Conservation (phyloP, 2,113 vertebrate genomes). For the Dasyornis broadbenti region DNA sequence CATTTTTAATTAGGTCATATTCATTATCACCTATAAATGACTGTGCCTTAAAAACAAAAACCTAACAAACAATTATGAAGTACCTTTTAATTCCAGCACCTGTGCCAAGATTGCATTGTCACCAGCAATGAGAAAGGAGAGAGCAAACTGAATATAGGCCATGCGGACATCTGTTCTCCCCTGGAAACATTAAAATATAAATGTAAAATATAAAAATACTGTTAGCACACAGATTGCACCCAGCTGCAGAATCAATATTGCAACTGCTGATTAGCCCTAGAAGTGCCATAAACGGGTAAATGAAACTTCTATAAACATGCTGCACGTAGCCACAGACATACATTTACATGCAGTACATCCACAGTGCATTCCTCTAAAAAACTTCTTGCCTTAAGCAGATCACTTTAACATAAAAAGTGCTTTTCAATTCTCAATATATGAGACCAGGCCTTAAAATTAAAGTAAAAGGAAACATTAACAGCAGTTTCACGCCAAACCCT, state of each 20-base stretch:
- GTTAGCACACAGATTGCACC: neutral
- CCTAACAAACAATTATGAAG: neutral
- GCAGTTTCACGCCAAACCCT: neutral
- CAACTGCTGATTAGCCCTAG: neutral
- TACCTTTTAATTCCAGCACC: slow-evolving; percentile 92
- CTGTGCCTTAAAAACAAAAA: neutral
- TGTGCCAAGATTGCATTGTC: slow-evolving; percentile 80
- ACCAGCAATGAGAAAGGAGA: slow-evolving; percentile 90
- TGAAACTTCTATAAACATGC: neutral
- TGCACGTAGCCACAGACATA: neutral
- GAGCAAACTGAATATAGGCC: slow-evolving; percentile 88
- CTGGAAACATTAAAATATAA: slow-evolving; percentile 55
- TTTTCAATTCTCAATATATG: neutral
- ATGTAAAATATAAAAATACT: neutral
- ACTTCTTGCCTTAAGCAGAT: neutral
- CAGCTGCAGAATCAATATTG: neutral
- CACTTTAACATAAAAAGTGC: neutral
- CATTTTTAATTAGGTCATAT: neutral
- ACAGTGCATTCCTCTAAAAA: neutral
- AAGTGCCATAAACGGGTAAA: neutral
- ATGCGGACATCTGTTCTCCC: slow-evolving; percentile 85
- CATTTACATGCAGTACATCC: neutral
- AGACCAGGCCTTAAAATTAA: neutral
- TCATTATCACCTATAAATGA: neutral
- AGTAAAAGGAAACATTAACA: neutral